Evolutionary conservation across 2,113 vertebrate genomes (phyloP).

Genomic region (Emydocephalus ijimae): DNA sequence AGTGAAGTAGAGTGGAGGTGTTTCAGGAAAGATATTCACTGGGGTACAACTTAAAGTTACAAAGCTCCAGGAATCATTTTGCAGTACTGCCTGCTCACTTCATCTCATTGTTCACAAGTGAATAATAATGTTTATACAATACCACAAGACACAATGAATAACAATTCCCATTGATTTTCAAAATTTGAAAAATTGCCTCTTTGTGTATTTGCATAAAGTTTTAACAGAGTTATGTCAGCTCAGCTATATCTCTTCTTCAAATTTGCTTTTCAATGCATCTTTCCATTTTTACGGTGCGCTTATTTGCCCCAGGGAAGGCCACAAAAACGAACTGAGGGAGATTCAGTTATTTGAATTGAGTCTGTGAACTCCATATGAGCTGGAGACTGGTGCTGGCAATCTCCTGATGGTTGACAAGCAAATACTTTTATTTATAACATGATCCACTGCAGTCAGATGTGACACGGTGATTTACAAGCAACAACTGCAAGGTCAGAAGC

Average conservation of each 20-base stretch:
- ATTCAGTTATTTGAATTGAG: conserved; percentile 30
- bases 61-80: conserved; percentile 7
- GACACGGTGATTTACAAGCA: conserved; percentile 53
- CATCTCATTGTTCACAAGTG: not conserved
- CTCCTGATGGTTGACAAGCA: conserved; percentile 55
- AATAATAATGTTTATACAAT: not conserved
- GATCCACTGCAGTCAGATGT: conserved; percentile 30
- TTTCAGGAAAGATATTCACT: not conserved
- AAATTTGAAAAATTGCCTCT: not conserved
- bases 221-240: not conserved
- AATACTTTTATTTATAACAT: conserved; percentile 68
- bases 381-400: not conserved
- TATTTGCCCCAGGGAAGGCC: conserved; percentile 30
- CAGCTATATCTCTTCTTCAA: conserved; percentile 27
- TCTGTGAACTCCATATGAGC: conserved; percentile 13
- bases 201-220: not conserved
- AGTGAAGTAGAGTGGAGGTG: not conserved
- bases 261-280: conserved; percentile 30
- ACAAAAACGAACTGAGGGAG: conserved; percentile 4
- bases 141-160: not conserved
- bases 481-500: conserved; percentile 64
- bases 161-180: conserved; percentile 1
- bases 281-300: conserved; percentile 6
- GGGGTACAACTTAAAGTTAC: rapidly evolving
- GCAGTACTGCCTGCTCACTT: not conserved